A percentile compares a stretch with the other conserved stretches of the same genome.
These are phyloP conservation scores for Progne subis DNA, from an alignment of 2,113 vertebrate species.

Conservation along the genomic window DNA sequence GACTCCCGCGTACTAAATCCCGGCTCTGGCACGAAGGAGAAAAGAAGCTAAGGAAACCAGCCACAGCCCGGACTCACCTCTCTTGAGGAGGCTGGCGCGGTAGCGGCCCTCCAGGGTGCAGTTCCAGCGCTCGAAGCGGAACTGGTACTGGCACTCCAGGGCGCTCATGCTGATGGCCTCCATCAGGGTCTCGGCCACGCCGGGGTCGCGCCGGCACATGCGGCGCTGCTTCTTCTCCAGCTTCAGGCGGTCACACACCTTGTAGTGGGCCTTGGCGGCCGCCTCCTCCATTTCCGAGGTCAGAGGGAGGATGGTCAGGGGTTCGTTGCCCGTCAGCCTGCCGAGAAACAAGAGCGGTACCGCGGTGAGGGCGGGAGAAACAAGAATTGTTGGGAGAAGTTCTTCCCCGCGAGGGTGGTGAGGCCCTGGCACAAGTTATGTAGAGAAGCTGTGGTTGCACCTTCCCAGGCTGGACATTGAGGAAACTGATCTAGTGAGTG, in stretches of 20 bases:
- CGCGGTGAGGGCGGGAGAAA: accelerated
- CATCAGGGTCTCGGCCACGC: conserved; percentile 93
- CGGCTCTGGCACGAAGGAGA: no score
- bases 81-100: conserved; percentile 90
- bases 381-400: accelerated
- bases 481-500: background rate
- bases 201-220: conserved; percentile 96
- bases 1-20: background rate
- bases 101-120: conserved; percentile 94
- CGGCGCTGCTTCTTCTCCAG: conserved; percentile 96
- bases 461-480: background rate
- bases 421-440: background rate
- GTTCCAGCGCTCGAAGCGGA: conserved; percentile 98
- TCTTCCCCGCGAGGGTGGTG: accelerated
- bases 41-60: no score
- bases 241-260: conserved; percentile 97
- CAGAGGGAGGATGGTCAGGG: conserved; percentile 94
- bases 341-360: background rate
- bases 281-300: conserved; percentile 89
- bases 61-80: conserved; percentile 68
- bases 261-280: conserved; percentile 88
- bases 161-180: conserved; percentile 97
- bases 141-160: conserved; percentile 96
- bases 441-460: background rate
- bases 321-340: conserved; percentile 96